These are phyloP conservation scores for Uloborus diversus DNA, from an alignment of 1,140 invertebrate genomes.

Conservation along the genomic window DNA sequence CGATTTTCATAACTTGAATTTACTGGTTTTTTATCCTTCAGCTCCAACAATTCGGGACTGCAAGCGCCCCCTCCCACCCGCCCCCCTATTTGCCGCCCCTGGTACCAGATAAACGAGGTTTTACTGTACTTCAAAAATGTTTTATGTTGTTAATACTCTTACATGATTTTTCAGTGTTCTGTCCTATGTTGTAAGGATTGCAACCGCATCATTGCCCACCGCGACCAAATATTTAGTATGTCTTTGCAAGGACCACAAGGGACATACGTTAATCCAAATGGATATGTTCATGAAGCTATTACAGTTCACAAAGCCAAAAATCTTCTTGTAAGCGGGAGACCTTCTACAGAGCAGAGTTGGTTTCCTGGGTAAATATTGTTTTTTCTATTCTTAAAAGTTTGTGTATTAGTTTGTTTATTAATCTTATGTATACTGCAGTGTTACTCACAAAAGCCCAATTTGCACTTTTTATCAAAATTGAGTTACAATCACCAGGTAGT, in stretches of 20 bases:
- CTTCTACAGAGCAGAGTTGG: slow-evolving; percentile 81
- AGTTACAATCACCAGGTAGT: no score
- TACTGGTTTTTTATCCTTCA: no score
- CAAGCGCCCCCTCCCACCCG: no score
- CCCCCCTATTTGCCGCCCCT: no score
- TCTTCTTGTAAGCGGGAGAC: slow-evolving; percentile 69
- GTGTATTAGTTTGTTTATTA: no score
- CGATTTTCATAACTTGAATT: no score
- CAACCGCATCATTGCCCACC: slow-evolving; percentile 71
- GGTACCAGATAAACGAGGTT: no score
- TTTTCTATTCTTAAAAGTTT: not conserved
- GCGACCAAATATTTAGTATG: slow-evolving; percentile 81
- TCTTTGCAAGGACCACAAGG: slow-evolving; percentile 81
- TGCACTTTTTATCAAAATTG: no score
- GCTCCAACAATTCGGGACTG: no score
- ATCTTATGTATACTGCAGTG: no score
- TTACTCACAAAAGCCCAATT: no score
- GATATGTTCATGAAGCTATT: slow-evolving; percentile 82
- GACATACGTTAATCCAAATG: slow-evolving; percentile 82
- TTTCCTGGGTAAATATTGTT: slow-evolving; percentile 77
- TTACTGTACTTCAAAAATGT: not conserved
- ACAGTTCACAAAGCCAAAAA: slow-evolving; percentile 75
- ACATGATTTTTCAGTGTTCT: slow-evolving; percentile 67
- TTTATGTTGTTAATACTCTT: not conserved
- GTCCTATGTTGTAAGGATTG: slow-evolving; percentile 76